phyloP scores from a whole-genome alignment of 1,140 invertebrate genomes.

The Tetramorium simillimum region DNA sequence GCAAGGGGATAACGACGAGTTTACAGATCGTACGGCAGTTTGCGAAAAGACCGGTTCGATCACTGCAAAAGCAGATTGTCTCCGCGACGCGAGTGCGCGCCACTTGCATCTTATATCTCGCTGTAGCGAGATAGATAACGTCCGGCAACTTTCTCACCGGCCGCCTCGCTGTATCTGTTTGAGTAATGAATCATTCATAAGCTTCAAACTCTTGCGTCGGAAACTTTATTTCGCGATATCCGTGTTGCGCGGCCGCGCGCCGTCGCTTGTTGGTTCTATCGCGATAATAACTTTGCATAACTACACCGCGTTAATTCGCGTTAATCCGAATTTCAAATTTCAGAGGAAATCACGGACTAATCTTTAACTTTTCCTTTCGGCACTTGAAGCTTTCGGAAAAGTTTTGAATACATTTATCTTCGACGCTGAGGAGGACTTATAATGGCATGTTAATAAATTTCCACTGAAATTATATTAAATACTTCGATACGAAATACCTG shows the following conservation, averaged over 20 bases:
- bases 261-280: constrained; percentile 54
- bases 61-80: constrained; percentile 37
- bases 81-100: background rate
- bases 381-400: constrained; percentile 37
- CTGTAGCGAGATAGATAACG: constrained; percentile 32
- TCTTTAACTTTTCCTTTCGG: constrained; percentile 47
- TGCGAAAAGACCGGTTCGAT: constrained; percentile 36
- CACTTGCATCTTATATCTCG: constrained; percentile 36
- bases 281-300: constrained; percentile 53
- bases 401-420: constrained; percentile 33
- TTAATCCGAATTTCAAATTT: constrained; percentile 62
- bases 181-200: constrained; percentile 63
- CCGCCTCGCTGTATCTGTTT: constrained; percentile 48
- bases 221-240: constrained; percentile 61
- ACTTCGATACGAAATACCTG: background rate
- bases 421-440: background rate
- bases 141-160: constrained; percentile 56
- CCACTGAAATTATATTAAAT: constrained; percentile 7
- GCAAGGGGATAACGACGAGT: constrained; percentile 46
- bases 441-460: constrained; percentile 42
- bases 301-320: constrained; percentile 56
- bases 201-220: constrained; percentile 44
- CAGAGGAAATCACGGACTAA: constrained; percentile 33
- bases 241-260: constrained; percentile 47
- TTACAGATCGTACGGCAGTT: constrained; percentile 36